A percentile compares a stretch with the other conserved stretches of the same genome.
These are phyloP conservation scores for Drosophila gaucha DNA, from an alignment of 2,888 invertebrate genomes.

Conservation along the genomic window DNA sequence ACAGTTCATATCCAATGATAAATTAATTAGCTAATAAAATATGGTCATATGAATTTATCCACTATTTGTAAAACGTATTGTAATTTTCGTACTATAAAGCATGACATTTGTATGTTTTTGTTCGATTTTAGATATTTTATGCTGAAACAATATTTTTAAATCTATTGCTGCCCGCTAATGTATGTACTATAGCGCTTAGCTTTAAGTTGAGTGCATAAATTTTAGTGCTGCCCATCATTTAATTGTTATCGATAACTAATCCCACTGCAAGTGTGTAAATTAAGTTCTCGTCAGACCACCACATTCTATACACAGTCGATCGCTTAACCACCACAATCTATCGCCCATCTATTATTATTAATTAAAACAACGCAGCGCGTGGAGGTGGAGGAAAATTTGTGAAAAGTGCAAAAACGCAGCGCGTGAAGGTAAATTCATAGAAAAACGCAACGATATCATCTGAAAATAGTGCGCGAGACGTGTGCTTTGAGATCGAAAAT, in stretches of 20 bases:
- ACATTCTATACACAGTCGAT: constrained; percentile 29
- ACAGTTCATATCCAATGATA: too few relatives aligned
- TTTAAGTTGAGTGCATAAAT: background rate
- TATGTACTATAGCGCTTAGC: constrained; percentile 6
- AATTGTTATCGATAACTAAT: constrained; percentile 10
- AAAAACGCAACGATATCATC: constrained; percentile 49
- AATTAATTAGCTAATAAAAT: too few relatives aligned
- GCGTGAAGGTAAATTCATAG: constrained; percentile 53
- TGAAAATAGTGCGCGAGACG: constrained; percentile 53
- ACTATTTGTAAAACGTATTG: too few relatives aligned
- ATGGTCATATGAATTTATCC: too few relatives aligned
- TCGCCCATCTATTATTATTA: constrained; percentile 62
- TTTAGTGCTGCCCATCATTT: constrained; percentile 14
- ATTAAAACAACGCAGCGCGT: constrained; percentile 65
- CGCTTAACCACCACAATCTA: constrained; percentile 53
- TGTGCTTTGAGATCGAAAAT: constrained; percentile 62
- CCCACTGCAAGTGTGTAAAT: constrained; percentile 14
- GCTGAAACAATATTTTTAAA: background rate
- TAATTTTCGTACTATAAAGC: too few relatives aligned
- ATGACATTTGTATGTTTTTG: background rate
- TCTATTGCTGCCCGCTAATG: background rate
- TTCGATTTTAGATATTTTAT: background rate
- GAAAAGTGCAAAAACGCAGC: constrained; percentile 61
- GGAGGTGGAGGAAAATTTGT: constrained; percentile 62
- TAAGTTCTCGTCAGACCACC: constrained; percentile 18